phyloP scores from a whole-genome alignment of 2,797 vertebrate genomes.

The Esox masquinongy region DNA sequence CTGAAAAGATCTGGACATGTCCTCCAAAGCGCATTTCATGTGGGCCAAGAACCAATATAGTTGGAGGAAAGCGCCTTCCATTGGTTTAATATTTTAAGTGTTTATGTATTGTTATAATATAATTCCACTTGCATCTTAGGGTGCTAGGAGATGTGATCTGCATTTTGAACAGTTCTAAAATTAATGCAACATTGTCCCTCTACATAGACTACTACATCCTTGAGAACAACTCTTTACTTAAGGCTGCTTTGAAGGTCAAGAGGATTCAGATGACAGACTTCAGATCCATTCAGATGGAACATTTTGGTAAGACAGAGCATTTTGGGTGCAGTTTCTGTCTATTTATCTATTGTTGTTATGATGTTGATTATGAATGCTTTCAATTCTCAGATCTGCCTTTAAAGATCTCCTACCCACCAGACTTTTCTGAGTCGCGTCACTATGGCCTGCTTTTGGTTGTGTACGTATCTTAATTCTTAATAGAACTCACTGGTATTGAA shows the following conservation, averaged over 20 bases:
- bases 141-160: background rate
- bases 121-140: background rate
- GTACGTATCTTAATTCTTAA: conserved; percentile 58
- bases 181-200: background rate
- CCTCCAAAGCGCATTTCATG: no score
- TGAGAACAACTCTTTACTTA: conserved; percentile 76
- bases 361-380: background rate
- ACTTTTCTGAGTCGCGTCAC: conserved; percentile 76
- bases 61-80: no score
- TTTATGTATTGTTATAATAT: background rate
- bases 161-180: background rate
- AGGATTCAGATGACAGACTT: conserved; percentile 72
- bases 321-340: background rate
- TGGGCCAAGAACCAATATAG: no score
- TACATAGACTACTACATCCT: conserved; percentile 74
- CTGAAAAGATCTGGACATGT: no score
- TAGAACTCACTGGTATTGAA: no score
- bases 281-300: conserved; percentile 65
- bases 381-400: conserved; percentile 71
- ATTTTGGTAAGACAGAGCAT: conserved; percentile 68
- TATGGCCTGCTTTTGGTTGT: conserved; percentile 76
- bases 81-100: no score
- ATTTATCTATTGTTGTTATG: background rate
- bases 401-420: conserved; percentile 74
- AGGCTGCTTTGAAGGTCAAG: conserved; percentile 69